Evolutionary conservation across 1,140 invertebrate species (phyloP).

Genomic region (Drosophila auraria): DNA sequence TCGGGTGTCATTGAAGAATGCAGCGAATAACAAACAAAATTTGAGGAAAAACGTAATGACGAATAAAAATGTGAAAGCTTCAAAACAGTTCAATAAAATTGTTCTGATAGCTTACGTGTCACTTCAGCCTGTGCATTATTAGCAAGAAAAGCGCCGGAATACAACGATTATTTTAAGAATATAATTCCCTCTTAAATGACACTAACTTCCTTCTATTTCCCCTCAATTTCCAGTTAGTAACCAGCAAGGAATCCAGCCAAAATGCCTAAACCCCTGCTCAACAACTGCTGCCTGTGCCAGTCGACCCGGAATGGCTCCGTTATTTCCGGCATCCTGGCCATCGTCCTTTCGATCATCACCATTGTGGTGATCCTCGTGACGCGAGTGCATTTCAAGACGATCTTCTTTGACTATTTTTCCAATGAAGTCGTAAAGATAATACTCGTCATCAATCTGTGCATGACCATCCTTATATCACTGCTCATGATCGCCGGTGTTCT

Average conservation of each 20-base stretch:
- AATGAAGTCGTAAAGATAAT: slow-evolving; percentile 90
- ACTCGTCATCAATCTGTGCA: slow-evolving; percentile 91
- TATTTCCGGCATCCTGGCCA: slow-evolving; percentile 88
- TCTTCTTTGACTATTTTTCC: slow-evolving; percentile 81
- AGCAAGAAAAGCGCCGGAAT: not conserved
- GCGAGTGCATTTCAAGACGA: slow-evolving; percentile 89
- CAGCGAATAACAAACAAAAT: not conserved
- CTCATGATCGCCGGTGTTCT: slow-evolving; percentile 91
- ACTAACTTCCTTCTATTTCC: not conserved
- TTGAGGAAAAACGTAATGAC: not conserved
- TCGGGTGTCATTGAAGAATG: not conserved
- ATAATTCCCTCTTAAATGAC: not conserved
- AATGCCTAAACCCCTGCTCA: slow-evolving; percentile 78
- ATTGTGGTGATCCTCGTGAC: slow-evolving; percentile 86
- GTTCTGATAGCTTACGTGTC: no score
- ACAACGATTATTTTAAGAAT: not conserved
- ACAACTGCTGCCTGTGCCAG: slow-evolving; percentile 89
- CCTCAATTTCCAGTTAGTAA: slow-evolving; percentile 28
- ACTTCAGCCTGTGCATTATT: no score
- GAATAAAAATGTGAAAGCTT: not conserved
- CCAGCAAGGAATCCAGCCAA: slow-evolving; percentile 1
- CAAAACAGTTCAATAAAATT: no score
- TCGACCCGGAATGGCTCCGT: slow-evolving; percentile 90
- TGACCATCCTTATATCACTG: slow-evolving; percentile 91
- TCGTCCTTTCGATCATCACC: slow-evolving; percentile 87